Evolutionary conservation across 2,797 vertebrate genomes (phyloP).

Genomic region (Ctenopoma kingsleyae): DNA sequence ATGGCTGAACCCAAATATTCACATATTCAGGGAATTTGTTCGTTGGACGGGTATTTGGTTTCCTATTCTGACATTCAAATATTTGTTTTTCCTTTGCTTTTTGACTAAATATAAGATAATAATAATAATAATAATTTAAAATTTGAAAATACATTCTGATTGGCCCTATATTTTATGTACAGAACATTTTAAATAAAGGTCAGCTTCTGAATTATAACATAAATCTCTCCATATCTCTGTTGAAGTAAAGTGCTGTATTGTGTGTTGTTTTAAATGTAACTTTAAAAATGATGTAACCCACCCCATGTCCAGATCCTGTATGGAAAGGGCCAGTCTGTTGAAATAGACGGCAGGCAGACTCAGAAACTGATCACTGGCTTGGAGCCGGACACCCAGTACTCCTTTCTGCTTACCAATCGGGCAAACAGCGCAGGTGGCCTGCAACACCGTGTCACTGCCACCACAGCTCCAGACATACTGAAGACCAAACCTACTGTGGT

Average conservation of each 20-base stretch:
- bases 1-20: background rate
- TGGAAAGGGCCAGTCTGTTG: slow-evolving; percentile 93
- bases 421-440: slow-evolving; percentile 95
- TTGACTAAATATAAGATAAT: too few relatives aligned
- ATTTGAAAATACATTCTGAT: too few relatives aligned
- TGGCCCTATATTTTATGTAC: too few relatives aligned
- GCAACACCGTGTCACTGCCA: slow-evolving; percentile 94
- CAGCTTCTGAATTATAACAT: too few relatives aligned
- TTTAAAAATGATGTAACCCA: background rate
- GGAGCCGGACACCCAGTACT: slow-evolving; percentile 95
- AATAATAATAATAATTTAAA: too few relatives aligned
- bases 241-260: background rate
- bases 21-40: too few relatives aligned
- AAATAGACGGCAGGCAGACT: slow-evolving; percentile 94
- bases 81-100: too few relatives aligned
- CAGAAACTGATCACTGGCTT: slow-evolving; percentile 94
- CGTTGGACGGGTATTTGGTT: too few relatives aligned
- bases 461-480: slow-evolving; percentile 94
- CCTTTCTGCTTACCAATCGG: slow-evolving; percentile 95
- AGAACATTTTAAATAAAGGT: too few relatives aligned
- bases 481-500: slow-evolving; percentile 94
- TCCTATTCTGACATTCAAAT: too few relatives aligned
- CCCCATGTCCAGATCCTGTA: slow-evolving; percentile 90
- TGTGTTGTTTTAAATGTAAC: background rate
- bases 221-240: too few relatives aligned